These are phyloP conservation scores for Melinopterus prodromus DNA, from an alignment of 2,888 invertebrate genomes.

Conservation along the genomic window DNA sequence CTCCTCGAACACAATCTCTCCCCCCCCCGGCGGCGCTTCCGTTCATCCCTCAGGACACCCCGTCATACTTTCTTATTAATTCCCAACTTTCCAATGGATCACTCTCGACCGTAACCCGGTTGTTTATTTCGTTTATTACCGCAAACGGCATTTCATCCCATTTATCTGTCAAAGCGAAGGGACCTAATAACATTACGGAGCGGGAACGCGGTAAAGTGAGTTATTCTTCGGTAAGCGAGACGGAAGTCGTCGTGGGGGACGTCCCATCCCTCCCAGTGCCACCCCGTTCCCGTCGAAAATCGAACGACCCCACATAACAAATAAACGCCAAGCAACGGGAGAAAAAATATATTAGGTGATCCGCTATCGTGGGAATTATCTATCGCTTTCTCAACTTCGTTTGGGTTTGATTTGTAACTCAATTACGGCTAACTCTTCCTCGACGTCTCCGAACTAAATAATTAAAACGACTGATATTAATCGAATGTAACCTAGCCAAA, in stretches of 20 bases:
- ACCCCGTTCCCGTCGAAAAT: constrained; percentile 6
- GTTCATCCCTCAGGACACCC: not conserved
- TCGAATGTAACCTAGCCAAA: no score
- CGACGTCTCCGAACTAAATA: not conserved
- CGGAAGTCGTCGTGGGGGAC: constrained; percentile 16
- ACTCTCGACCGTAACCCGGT: constrained; percentile 8
- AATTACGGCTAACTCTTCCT: not conserved
- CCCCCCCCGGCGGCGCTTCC: not conserved
- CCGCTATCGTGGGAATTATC: not conserved
- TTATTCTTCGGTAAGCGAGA: constrained; percentile 22
- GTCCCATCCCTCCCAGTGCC: not conserved
- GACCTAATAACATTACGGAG: constrained; percentile 22
- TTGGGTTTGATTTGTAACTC: not conserved
- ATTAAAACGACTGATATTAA: not conserved
- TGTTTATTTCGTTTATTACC: constrained; percentile 26
- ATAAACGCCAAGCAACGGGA: constrained; percentile 10
- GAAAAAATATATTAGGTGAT: constrained; percentile 8
- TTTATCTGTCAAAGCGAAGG: constrained; percentile 23
- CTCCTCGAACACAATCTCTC: not conserved
- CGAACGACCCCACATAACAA: constrained; percentile 18
- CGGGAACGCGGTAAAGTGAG: constrained; percentile 18
- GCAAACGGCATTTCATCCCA: constrained; percentile 23
- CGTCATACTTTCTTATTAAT: constrained; percentile 21
- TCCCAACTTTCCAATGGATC: constrained; percentile 20
- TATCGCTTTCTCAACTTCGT: not conserved